Base-by-base conservation (phyloP, 2,888 invertebrate species). In the Campoplex nolae region DNA sequence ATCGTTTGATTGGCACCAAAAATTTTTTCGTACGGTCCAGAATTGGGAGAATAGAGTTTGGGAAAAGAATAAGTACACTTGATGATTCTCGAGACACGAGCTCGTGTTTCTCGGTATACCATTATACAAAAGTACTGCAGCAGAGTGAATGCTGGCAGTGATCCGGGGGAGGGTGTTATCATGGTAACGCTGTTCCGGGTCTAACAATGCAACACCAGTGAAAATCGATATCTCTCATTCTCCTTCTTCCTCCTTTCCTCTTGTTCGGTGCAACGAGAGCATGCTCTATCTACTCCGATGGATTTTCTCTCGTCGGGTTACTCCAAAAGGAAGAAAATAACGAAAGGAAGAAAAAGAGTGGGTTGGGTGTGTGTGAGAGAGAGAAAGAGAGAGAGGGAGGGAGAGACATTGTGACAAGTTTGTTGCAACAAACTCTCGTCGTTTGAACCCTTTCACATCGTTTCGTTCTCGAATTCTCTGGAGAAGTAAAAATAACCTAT, bases 131-230 rank as follows among this genome's bases (percentile, higher is more conserved):
- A 73, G 32, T 73, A 80, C 80, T 71, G 80, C 80, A 80, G 80
- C 68, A 45, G 54, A 68, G 67, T 23, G 54, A 54, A 73, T 74
- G 74, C 76, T 62, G 45, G 54, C 71, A 77, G 79, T 79, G 76
- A 67, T 83, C 80, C 88, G 91, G 91, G 92, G 93, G 90, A 87
- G 87, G 87, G 87, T 87, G 93, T 93, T 93, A 93, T 93, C 93
- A 93, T 93, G 93, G 93, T 93, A 93, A 93, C 93, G 93, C 91
- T 90, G 90, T 88, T 77, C 88, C 90, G 58, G 87, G 84, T 86
- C 92, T 93, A 93, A 92, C 93, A 92, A 90, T 92, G 92, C 91
- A 92, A 89, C 70, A 83, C 90, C 90, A 89, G 88, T 84, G 83
- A 91, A 91, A 93, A 93, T 93, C 93, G 93, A 93, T 93, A 93